These are phyloP conservation scores for Drosophila glabriapex DNA, from an alignment of 2,888 invertebrate species.

Conservation along the genomic window DNA sequence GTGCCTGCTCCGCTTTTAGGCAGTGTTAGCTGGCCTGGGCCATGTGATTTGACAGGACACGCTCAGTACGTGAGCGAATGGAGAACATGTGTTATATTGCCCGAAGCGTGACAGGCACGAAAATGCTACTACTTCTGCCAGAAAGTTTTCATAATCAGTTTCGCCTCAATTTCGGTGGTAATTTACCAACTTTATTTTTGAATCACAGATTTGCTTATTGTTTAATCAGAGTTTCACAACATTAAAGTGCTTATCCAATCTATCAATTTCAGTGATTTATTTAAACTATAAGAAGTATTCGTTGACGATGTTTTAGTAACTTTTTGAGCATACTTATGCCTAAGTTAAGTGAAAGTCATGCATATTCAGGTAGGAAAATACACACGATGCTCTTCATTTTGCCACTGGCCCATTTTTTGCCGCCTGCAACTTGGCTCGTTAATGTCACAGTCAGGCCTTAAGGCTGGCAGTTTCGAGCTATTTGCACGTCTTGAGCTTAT, in stretches of 20 bases:
- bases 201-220: constrained; percentile 2
- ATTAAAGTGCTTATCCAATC: neutral
- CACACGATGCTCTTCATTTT: constrained; percentile 8
- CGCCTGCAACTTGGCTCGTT: constrained; percentile 29
- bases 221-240: neutral
- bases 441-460: constrained; percentile 53
- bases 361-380: constrained; percentile 36
- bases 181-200: neutral
- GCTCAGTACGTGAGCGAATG: constrained; percentile 64
- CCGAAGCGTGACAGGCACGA: constrained; percentile 37
- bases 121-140: neutral
- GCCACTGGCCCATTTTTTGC: neutral
- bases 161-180: constrained; percentile 14
- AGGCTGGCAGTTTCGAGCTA: constrained; percentile 39
- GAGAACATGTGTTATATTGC: constrained; percentile 54
- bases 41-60: constrained; percentile 74
- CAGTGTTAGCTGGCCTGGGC: constrained; percentile 41
- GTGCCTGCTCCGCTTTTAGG: constrained; percentile 35
- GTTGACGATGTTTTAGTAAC: neutral
- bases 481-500: constrained; percentile 74
- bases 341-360: constrained; percentile 23
- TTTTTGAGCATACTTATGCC: constrained; percentile 14
- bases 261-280: neutral
- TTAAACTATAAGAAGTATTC: neutral
- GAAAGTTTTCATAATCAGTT: constrained; percentile 34